Evolutionary conservation across 1,140 invertebrate species (phyloP), one percentile per base, ranked within the genome.

Genomic region (Globodera rostochiensis): DNA sequence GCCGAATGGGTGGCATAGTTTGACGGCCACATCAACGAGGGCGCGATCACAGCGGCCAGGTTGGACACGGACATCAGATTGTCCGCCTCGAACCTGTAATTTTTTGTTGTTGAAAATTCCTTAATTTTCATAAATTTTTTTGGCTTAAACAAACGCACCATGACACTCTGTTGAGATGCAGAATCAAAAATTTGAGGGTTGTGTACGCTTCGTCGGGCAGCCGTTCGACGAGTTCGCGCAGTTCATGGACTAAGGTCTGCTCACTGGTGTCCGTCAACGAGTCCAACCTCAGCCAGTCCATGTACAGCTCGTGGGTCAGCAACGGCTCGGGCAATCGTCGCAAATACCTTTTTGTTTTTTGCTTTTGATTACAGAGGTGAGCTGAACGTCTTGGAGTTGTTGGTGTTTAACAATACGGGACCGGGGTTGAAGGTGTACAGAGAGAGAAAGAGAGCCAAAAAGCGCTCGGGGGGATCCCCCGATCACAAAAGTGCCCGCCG

Each of bases 301-400:
- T 93, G 91, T 97, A 96, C 21, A 97, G 92, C 80, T 93, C 92
- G 91, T 93, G 94, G 0, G 96, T 97, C 78, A 99, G 91, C 67
- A 99, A 91, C 25, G 97, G 97, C 90, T 97, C 96, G 5, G 96
- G 96, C 77, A 99, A 91, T 90, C 98, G 95, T 77, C 97, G 92
- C 74, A 99, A 92, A 64, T 64, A 64, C 57, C 57, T 64, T 11
- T 64, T 36, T 64, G 15, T 64, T 64, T 64, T 36, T 36, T 36
- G 36, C 1, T 36, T 36, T 36, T 36, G 36, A 36, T 36, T 36
- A 36, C 36, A 36, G 36, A 36, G 36, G 36, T 3, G 3, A 36
- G 36, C 36, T 36, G 36, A 36, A 36, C 36, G 36, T 36, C 36
- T 36, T 36, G 36, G 36, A 36, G 36, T 36, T 36, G 36, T 36